Conservation (phyloP, 2,888 invertebrate species). For the Torymus aiolomorphi region DNA sequence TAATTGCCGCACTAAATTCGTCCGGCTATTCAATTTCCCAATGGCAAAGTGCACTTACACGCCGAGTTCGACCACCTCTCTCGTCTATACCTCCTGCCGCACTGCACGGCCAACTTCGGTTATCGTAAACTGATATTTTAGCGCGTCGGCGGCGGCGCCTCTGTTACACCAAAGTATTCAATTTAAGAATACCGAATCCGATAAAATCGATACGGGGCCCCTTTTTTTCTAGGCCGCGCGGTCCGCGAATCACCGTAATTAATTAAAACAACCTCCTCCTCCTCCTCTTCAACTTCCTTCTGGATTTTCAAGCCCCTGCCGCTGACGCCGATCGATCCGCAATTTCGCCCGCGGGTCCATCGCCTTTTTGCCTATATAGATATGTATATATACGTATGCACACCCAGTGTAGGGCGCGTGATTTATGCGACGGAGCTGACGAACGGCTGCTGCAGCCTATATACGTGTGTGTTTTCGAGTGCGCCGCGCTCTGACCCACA, state of each 20-base stretch:
- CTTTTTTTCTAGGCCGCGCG: not conserved
- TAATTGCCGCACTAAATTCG: conserved; percentile 8
- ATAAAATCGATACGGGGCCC: not conserved
- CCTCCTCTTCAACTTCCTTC: not conserved
- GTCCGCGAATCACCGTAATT: conserved; percentile 36
- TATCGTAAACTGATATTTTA: conserved; percentile 16
- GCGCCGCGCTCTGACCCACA: conserved; percentile 44
- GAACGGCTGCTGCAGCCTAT: conserved; percentile 25
- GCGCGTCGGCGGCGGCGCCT: not conserved
- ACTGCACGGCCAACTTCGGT: conserved; percentile 1
- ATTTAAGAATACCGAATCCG: too few relatives aligned
- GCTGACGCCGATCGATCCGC: not conserved
- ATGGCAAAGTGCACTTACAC: conserved; percentile 9
- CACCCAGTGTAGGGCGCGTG: conserved; percentile 7
- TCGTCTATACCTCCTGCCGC: not conserved
- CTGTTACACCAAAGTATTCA: conserved; percentile 1
- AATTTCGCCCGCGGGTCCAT: conserved; percentile 4
- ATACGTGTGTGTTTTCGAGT: conserved; percentile 37
- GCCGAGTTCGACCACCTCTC: too few relatives aligned
- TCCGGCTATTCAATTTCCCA: conserved; percentile 11
- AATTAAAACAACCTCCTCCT: conserved; percentile 21
- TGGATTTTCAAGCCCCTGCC: not conserved
- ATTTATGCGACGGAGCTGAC: conserved; percentile 50
- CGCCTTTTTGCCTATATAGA: not conserved
- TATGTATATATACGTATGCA: too few relatives aligned